These are phyloP conservation scores for Orestias chungarensis DNA, from an alignment of 2,797 vertebrate genomes.

Conservation along the genomic window DNA sequence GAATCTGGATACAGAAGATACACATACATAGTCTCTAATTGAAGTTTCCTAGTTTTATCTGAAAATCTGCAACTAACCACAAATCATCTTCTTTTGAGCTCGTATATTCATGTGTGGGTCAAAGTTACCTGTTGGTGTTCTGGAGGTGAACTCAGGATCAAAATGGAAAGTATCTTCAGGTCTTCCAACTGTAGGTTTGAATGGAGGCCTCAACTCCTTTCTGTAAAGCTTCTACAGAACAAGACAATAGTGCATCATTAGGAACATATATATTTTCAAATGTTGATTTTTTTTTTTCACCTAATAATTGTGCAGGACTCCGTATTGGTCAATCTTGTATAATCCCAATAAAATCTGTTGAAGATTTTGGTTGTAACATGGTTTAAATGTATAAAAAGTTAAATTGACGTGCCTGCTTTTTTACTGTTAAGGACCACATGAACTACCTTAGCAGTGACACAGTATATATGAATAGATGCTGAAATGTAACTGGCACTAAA, in stretches of 20 bases:
- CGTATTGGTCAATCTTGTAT: no score
- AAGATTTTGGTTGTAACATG: no score
- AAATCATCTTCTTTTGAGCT: neutral
- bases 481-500: neutral
- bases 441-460: neutral
- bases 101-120: neutral
- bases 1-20: conserved; percentile 83
- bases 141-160: conserved; percentile 95
- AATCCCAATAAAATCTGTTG: no score
- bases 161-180: conserved; percentile 99
- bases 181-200: conserved; percentile 93
- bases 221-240: conserved; percentile 87
- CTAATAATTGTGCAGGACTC: no score
- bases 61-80: no score
- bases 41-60: neutral
- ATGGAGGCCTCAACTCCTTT: conserved; percentile 92
- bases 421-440: neutral
- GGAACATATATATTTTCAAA: no score
- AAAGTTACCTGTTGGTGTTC: conserved; percentile 90
- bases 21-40: conserved; percentile 8
- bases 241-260: conserved; percentile 6
- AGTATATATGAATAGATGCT: neutral
- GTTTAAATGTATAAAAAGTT: no score
- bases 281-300: no score
- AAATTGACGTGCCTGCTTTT: neutral